Percentiles rank a stretch among this genome's conserved stretches.
phyloP scores from a whole-genome alignment of 2,797 vertebrate genomes.

The Macropodus opercularis region DNA sequence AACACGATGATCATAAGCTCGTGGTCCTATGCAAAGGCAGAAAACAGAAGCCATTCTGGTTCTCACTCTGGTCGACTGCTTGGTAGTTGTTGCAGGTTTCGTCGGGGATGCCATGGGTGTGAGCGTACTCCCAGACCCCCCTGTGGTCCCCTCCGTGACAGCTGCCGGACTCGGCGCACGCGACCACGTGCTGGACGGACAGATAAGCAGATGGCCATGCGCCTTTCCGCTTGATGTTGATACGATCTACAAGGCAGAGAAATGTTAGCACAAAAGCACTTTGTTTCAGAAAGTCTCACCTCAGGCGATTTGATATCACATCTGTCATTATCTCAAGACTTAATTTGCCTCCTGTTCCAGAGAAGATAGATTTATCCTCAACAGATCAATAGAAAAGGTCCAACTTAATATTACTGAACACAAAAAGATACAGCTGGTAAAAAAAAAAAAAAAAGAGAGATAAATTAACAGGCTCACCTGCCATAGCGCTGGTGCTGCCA shows the following conservation, averaged over 20 bases:
- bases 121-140: conserved; percentile 86
- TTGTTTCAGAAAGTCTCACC: conserved; percentile 23
- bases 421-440: neutral
- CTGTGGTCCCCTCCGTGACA: conserved; percentile 88
- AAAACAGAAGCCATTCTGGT: fast-evolving
- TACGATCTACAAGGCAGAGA: conserved; percentile 80
- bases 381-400: conserved; percentile 12
- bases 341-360: conserved; percentile 29
- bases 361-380: neutral
- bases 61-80: conserved; percentile 86
- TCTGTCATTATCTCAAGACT: conserved; percentile 28
- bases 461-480: conserved; percentile 82
- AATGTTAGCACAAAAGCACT: neutral
- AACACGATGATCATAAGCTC: neutral
- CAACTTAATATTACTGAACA: conserved; percentile 1
- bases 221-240: conserved; percentile 90
- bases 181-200: conserved; percentile 89
- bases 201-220: conserved; percentile 90
- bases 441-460: neutral
- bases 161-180: conserved; percentile 83
- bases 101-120: conserved; percentile 87
- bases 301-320: conserved; percentile 20
- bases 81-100: conserved; percentile 97
- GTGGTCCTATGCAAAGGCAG: neutral
- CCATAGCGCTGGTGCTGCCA: conserved; percentile 90